Base-by-base conservation (phyloP, 2,113 vertebrate species). In the Cacatua alba region DNA sequence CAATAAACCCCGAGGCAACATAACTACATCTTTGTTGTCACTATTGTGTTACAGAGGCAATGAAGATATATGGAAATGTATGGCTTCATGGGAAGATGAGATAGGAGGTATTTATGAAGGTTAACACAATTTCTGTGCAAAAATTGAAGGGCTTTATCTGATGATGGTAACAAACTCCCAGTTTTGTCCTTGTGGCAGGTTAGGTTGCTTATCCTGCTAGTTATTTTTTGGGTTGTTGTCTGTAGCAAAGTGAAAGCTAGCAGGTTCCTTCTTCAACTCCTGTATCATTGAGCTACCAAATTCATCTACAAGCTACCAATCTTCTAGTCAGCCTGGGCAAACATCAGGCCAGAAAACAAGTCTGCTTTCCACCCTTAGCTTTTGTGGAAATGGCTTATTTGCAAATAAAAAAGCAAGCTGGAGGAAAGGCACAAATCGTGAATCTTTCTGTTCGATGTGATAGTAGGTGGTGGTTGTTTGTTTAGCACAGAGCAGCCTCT, bases 71-170 rank as follows among this genome's bases (percentile, higher is more conserved):
- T 0, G 5, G 80, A 94, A 92, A 60, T 13, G 17, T 37, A 82
- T 64, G 53, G 52, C 77, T 94, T 94, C 39, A 17, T 29, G 18
- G 7, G 25, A 92, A 90, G 79, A 83, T 65, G 59, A 95, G 88
- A 82, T 71, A 84, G 77, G 60, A 94, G 59, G 15, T n/a, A 64
- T 88, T 94, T 94, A 59, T 74, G 63, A 90, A 85, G n/a, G 82
- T 67, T 96, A 96, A 92, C 44, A 19, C 49, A 52, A 93, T 95
- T 92, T 88, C 43, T 71, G 79, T 35, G 62, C 43, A 71, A 62
- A 95, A 78, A 57, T 29, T 72, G 86, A 71, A 92, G 70, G 49
- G 29, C 19, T 77, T 94, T 96, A 74, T 90, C 76, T 91, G 76
- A 82, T 64, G 55, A 28, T 72, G 57, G 60, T 52, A 44, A 29